Conservation (phyloP, 2,888 invertebrate species). For the Bellardia bayeri region DNA sequence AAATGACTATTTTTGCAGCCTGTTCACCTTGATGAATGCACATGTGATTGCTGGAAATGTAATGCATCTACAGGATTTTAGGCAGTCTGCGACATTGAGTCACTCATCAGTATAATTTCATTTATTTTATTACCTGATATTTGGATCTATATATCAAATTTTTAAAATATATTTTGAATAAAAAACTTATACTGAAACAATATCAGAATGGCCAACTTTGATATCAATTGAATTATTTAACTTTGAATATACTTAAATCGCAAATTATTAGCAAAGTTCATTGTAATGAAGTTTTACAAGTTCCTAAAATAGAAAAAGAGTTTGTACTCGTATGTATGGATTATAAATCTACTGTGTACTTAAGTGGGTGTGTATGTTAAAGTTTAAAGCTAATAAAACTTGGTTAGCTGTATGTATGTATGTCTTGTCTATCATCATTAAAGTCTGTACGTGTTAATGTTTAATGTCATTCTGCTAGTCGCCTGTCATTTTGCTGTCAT, state of each 20-base stretch:
- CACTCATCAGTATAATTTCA: no score
- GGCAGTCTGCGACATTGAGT: no score
- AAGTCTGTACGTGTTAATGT: constrained; percentile 78
- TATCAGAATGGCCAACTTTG: no score
- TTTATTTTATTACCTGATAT: no score
- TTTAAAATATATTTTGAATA: no score
- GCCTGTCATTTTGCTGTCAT: constrained; percentile 76
- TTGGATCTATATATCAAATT: no score
- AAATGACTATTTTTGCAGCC: no score
- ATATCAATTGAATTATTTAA: constrained; percentile 1
- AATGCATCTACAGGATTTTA: no score
- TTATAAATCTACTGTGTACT: constrained; percentile 1
- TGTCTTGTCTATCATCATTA: constrained; percentile 70
- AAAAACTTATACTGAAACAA: no score
- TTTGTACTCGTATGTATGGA: background rate
- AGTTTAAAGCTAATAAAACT: constrained; percentile 57
- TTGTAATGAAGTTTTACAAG: constrained; percentile 14
- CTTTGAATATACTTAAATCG: background rate
- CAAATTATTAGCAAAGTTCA: constrained; percentile 27
- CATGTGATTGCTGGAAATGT: no score
- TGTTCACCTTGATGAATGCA: no score
- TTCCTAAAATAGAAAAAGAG: constrained; percentile 7
- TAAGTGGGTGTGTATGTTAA: background rate
- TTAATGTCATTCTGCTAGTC: constrained; percentile 77
- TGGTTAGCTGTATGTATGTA: constrained; percentile 24